Conservation (phyloP, 2,888 invertebrate genomes). For the Cheiracanthium punctorium region DNA sequence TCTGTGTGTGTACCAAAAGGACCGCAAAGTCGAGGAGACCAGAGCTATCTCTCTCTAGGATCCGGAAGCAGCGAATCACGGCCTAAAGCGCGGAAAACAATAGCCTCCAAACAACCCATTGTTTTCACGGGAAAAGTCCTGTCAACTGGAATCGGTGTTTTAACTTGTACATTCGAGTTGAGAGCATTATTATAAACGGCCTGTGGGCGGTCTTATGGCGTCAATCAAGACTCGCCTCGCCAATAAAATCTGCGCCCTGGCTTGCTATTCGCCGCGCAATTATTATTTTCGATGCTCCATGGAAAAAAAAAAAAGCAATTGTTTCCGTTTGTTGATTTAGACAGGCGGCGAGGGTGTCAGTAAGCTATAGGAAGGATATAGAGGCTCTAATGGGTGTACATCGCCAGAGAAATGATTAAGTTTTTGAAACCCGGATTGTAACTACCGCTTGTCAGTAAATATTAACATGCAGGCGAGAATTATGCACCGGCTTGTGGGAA, state of each 20-base stretch:
- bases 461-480: not conserved
- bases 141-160: slow-evolving; percentile 47
- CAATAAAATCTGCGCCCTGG: slow-evolving; percentile 51
- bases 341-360: not conserved
- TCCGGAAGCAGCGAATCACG: slow-evolving; percentile 54
- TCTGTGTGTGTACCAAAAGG: not conserved
- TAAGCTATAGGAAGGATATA: not conserved
- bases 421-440: not conserved
- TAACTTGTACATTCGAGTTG: slow-evolving; percentile 32
- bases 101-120: slow-evolving; percentile 37
- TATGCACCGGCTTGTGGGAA: no score
- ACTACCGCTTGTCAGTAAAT: not conserved
- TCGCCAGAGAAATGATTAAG: not conserved
- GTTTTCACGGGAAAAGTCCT: slow-evolving; percentile 46
- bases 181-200: slow-evolving; percentile 46
- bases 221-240: slow-evolving; percentile 45
- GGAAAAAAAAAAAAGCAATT: slow-evolving; percentile 29
- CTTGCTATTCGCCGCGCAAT: slow-evolving; percentile 32
- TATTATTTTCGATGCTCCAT: slow-evolving; percentile 38
- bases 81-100: slow-evolving; percentile 45
- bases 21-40: not conserved
- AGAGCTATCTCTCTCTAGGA: not conserved
- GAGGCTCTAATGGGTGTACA: not conserved
- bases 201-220: slow-evolving; percentile 43
- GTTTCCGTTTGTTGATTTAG: slow-evolving; percentile 41